Evolutionary conservation across 2,113 vertebrate species (phyloP).

Genomic region (Pachycephala philippinensis): DNA sequence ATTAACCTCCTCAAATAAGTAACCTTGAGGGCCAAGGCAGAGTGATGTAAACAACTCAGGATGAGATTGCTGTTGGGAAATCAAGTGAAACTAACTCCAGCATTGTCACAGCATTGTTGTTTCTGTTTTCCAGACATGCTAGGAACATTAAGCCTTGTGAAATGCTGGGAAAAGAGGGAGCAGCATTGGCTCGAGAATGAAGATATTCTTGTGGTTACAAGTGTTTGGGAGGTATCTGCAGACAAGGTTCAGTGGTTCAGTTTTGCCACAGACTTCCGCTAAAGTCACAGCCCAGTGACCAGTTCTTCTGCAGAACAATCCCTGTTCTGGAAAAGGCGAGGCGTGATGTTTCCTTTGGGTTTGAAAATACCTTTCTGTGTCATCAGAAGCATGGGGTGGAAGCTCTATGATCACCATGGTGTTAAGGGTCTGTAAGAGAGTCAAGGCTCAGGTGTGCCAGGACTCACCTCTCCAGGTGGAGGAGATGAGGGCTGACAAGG

Average conservation of each 20-base stretch:
- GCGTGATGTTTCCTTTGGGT: not conserved
- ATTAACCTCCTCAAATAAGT: not conserved
- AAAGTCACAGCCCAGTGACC: not conserved
- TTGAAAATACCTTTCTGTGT: not conserved
- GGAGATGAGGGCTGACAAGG: not conserved
- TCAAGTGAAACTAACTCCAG: not conserved
- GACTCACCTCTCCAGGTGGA: not conserved
- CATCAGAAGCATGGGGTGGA: not conserved
- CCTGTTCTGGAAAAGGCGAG: not conserved
- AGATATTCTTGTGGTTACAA: not conserved
- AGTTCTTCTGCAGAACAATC: not conserved
- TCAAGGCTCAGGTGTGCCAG: not conserved
- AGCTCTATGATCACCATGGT: not conserved
- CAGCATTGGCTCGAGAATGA: accelerated
- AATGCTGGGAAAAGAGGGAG: not conserved
- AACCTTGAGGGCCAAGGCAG: not conserved
- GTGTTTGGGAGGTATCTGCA: not conserved
- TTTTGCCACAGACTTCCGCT: not conserved
- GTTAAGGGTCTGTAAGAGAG: not conserved
- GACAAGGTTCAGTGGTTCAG: not conserved
- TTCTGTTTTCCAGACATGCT: not conserved
- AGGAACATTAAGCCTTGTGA: not conserved
- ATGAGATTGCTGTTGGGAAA: not conserved
- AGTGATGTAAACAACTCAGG: not conserved
- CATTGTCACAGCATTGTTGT: not conserved